Percentiles rank a stretch among this genome's conserved stretches.
These are phyloP conservation scores for Struthidea cinerea DNA, from an alignment of 2,113 vertebrate genomes.

Conservation along the genomic window DNA sequence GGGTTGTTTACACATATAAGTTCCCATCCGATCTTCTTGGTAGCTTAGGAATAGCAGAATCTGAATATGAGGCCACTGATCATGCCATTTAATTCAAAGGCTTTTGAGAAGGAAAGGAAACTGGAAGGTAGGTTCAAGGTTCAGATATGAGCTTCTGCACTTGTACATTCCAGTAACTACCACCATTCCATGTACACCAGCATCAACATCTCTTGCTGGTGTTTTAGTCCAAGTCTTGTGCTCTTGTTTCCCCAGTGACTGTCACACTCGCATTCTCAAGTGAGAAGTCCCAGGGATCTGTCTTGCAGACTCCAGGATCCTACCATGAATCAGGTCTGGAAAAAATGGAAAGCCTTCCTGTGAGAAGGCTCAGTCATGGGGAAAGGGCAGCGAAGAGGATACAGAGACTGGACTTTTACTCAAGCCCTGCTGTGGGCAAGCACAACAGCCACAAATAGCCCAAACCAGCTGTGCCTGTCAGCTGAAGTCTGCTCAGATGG, in stretches of 20 bases:
- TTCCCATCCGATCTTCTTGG: neutral
- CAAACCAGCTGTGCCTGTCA: neutral
- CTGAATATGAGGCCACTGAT: neutral
- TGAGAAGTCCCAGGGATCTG: neutral
- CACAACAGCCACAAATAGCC: neutral
- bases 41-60: neutral
- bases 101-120: neutral
- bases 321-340: neutral
- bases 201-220: neutral
- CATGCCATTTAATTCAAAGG: neutral
- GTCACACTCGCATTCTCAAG: neutral
- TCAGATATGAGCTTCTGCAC: neutral
- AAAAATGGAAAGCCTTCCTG: neutral
- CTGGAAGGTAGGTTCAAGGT: neutral
- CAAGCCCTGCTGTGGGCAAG: neutral
- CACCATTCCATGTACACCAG: neutral
- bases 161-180: neutral
- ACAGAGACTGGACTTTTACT: neutral
- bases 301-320: neutral
- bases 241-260: neutral
- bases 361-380: neutral
- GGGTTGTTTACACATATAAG: conserved; percentile 18
- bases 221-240: neutral
- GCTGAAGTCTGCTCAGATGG: neutral
- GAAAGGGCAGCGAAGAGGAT: neutral